Evolutionary conservation across 1,140 invertebrate species (phyloP), one percentile per base, ranked within the genome.

Genomic region (Bradysia coprophila): DNA sequence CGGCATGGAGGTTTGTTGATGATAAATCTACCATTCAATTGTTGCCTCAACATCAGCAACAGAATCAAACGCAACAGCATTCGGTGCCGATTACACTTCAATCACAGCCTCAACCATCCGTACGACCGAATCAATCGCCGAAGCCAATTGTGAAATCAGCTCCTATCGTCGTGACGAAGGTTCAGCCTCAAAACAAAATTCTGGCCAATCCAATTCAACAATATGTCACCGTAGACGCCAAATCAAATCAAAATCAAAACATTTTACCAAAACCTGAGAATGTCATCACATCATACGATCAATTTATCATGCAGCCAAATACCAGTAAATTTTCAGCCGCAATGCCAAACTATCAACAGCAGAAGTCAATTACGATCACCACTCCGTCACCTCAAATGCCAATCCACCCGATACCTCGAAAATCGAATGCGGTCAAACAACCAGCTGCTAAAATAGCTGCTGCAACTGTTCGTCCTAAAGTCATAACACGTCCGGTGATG

Each of bases 401-500:
- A 9, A 38, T 43, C 31, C 40, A 32, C 22, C 44, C 44, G n/a
- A 45, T n/a, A 10, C 40, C 31, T 22, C 18, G 44, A 11, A 42
- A 42, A 42, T 31, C 15, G 24, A 41, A 36, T 23, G 13, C 21
- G 21, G 42, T 23, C 13, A 11, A 24, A n/a, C 38, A 18, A 43
- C 10, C 56, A 55, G 40, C 49, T 53, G 24, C 49, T 11, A 41
- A 31, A 34, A 21, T 21, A 10, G 16, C 42, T 20, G 5, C 42
- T 6, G 34, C 42, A 4, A 39, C 43, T 34, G 38, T 45, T 20
- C 41, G 42, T 23, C 40, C 45, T 0, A 56, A 58, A 43, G 40
- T 47, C 13, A 50, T 57, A 23, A 42, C 56, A 5, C 59, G 59
- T 45, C 55, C 59, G 38, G 55, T 57, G 39, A 36, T 54, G 11